A percentile compares a stretch with the other conserved stretches of the same genome.
Conservation (phyloP, 2,113 vertebrate species). For the Hepsetus odoe region DNA sequence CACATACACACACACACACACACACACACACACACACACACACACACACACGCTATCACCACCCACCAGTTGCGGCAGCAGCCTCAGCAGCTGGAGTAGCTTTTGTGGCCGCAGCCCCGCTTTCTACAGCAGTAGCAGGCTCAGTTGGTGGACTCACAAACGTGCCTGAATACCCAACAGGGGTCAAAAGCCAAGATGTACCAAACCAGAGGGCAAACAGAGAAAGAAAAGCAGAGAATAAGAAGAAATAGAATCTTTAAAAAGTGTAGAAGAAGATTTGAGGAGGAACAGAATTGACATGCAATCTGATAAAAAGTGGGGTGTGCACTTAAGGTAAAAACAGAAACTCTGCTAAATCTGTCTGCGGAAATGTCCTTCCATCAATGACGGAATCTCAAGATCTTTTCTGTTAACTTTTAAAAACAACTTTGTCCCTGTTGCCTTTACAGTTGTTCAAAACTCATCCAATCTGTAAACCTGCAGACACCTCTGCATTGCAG, state of each 20-base stretch:
- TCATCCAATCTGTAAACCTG: too few species aligned
- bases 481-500: too few species aligned
- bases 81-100: constrained; percentile 84
- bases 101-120: constrained; percentile 80
- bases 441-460: too few species aligned
- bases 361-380: too few species aligned
- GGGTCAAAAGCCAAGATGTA: constrained; percentile 17
- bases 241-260: not conserved
- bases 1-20: constrained; percentile 35
- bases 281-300: not conserved
- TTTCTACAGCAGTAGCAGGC: constrained; percentile 84
- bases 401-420: too few species aligned
- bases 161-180: constrained; percentile 82
- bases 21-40: constrained; percentile 21
- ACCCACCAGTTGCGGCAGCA: constrained; percentile 89
- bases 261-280: not conserved
- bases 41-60: constrained; percentile 29
- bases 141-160: constrained; percentile 90
- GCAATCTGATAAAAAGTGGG: not conserved
- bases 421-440: too few species aligned
- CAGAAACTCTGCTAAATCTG: too few species aligned
- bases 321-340: not conserved
- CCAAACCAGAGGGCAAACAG: constrained; percentile 63
- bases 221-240: constrained; percentile 3
- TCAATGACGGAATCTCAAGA: too few species aligned